phyloP scores from a whole-genome alignment of 2,113 vertebrate genomes.

The Oncorhynchus tshawytscha region DNA sequence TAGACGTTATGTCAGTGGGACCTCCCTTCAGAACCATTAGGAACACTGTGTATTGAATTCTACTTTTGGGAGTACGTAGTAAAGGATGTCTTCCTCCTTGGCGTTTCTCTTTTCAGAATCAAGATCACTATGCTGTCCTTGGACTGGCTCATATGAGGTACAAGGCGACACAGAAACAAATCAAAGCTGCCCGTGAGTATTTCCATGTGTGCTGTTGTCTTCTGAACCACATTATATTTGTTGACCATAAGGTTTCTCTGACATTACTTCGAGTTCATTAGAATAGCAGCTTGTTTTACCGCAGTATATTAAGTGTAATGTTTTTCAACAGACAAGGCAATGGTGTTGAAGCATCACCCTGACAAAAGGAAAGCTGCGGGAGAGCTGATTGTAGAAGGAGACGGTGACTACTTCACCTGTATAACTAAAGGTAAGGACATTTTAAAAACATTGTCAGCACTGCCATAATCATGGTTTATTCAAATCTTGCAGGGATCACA shows the following conservation, averaged over 20 bases:
- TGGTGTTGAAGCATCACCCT: conserved; percentile 97
- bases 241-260: background rate
- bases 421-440: conserved; percentile 90
- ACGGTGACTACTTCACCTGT: conserved; percentile 98
- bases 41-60: background rate
- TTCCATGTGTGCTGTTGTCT: background rate
- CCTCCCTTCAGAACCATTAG: background rate
- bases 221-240: background rate
- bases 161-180: conserved; percentile 95
- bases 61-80: background rate
- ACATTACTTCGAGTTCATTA: background rate
- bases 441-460: no score
- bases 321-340: conserved; percentile 85
- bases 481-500: no score
- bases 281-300: background rate
- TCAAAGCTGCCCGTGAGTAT: conserved; percentile 98
- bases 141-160: conserved; percentile 87
- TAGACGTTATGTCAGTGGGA: no score
- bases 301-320: background rate
- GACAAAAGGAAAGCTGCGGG: conserved; percentile 98
- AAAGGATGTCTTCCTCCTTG: background rate
- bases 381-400: conserved; percentile 94
- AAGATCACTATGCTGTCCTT: conserved; percentile 96
- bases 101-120: conserved; percentile 80
- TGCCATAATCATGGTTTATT: no score